A percentile compares a stretch with the other conserved stretches of the same genome.
These are phyloP conservation scores for Lates japonicus DNA, from an alignment of 2,797 vertebrate genomes.

Conservation along the genomic window DNA sequence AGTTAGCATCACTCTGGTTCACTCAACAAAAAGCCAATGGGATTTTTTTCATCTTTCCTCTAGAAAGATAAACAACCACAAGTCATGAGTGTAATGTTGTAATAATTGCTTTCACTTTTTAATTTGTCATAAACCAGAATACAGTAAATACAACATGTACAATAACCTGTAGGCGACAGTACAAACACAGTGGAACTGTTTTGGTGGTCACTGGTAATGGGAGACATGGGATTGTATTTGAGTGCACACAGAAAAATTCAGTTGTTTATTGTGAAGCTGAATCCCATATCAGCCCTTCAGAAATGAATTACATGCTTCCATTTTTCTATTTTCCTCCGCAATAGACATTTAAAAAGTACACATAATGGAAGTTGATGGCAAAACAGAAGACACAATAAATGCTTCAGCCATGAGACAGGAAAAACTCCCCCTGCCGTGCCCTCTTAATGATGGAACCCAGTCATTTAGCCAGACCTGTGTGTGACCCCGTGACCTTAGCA, in stretches of 20 bases:
- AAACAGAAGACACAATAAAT: too few species aligned
- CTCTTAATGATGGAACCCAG: not conserved
- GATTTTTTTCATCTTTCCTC: too few species aligned
- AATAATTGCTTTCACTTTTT: too few species aligned
- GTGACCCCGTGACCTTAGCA: slow-evolving; percentile 51
- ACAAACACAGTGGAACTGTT: not conserved
- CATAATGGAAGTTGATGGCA: too few species aligned
- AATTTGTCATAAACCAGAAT: not conserved
- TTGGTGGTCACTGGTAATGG: not conserved
- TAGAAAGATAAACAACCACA: too few species aligned
- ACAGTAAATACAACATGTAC: not conserved
- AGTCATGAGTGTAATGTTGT: too few species aligned
- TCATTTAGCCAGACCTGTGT: slow-evolving; percentile 11
- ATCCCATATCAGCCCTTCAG: slow-evolving; percentile 23
- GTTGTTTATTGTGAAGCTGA: slow-evolving; percentile 40
- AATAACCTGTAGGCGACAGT: too few species aligned
- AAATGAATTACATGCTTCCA: slow-evolving; percentile 26
- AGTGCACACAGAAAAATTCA: slow-evolving; percentile 12
- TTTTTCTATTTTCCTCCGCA: not conserved
- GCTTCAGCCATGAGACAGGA: too few species aligned
- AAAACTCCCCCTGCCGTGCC: not conserved
- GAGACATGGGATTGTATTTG: not conserved
- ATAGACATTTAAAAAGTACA: too few species aligned
- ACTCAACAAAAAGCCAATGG: too few species aligned
- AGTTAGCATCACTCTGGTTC: too few species aligned